These are phyloP conservation scores for Phylloscopus collybita DNA, from an alignment of 2,797 vertebrate species.

Conservation along the genomic window DNA sequence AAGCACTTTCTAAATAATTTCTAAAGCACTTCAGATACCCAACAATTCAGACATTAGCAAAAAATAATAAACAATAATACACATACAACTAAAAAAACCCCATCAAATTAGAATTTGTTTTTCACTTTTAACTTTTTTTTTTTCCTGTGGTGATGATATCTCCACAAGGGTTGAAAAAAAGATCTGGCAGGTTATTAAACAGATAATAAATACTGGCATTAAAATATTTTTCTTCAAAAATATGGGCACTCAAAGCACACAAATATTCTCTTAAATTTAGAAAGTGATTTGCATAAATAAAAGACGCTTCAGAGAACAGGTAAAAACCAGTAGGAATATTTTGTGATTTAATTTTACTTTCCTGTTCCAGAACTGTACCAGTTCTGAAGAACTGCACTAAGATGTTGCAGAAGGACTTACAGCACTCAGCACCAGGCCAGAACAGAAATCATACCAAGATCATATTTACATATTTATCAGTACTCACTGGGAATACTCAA, in stretches of 20 bases:
- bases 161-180: background rate
- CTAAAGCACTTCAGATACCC: background rate
- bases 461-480: background rate
- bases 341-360: background rate
- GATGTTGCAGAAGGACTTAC: background rate
- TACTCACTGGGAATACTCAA: background rate
- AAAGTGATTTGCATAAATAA: background rate
- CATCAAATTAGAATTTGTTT: background rate
- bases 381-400: background rate
- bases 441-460: background rate
- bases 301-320: background rate
- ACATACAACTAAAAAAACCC: background rate
- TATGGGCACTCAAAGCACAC: background rate
- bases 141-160: background rate
- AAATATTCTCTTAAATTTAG: background rate
- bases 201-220: background rate
- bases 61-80: background rate
- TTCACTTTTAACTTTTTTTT: background rate
- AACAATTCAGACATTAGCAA: background rate
- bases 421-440: background rate
- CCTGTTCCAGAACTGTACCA: background rate
- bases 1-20: background rate
- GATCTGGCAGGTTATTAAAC: background rate
- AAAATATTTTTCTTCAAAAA: background rate
- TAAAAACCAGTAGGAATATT: background rate